Evolutionary conservation across 2,888 invertebrate genomes (phyloP), one percentile per base, ranked within the genome.

Genomic region (Cheilosia variabilis): DNA sequence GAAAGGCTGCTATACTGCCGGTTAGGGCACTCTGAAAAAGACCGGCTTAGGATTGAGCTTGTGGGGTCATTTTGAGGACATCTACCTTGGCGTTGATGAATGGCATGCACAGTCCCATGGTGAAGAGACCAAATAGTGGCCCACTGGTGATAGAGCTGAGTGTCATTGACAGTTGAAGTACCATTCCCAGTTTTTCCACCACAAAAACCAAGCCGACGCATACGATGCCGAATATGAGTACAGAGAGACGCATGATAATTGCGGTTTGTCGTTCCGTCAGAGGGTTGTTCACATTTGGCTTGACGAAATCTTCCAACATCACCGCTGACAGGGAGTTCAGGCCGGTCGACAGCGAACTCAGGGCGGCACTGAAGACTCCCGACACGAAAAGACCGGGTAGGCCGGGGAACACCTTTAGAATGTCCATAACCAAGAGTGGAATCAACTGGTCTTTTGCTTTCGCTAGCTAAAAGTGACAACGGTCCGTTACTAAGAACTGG

Each of bases 321-420:
- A 96, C 96, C 9, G 96, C 96, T 1, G 96, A 94, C 95, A 96
- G 95, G 0, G 96, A 96, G 89, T 96, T 97, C 0, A 96, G 92
- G 0, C 96, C 96, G 13, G 96, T 96, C 0, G 96, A 96, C 90
- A 96, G 93, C 0, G 96, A 96, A 90, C 96, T 96, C 47, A 98
- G 92, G 1, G 98, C 97, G 9, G 97, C 98, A 92, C 97, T 97
- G 89, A 98, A 98, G 31, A 98, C 96, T 5, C 97, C 97, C 53
- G 98, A 96, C 0, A 98, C 95, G 90, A 98, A 98, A 0, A 98
- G 93, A 41, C 98, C 98, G 0, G 97, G 96, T 53, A 98, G 91
- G 0, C 98, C 98, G 0, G 97, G 97, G 79, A 95, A 93, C 58
- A 94, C 93, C 0, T 96, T 95, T 41, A 97, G 92, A 22, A 95